These are phyloP conservation scores for Sebastes matsubarae DNA, from an alignment of 2,797 vertebrate species.

Conservation along the genomic window DNA sequence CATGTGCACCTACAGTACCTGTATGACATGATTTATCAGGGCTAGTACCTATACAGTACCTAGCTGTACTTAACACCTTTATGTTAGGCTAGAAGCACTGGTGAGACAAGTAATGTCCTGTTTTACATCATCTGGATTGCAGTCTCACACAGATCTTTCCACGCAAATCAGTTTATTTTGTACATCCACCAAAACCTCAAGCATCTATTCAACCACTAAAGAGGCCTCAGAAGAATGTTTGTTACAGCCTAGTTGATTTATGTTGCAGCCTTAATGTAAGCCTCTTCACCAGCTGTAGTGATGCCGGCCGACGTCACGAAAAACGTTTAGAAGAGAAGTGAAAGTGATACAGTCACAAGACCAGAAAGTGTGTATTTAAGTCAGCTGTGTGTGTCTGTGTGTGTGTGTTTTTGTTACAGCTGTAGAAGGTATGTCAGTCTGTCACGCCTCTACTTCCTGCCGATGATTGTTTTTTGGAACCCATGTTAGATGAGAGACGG, in stretches of 20 bases:
- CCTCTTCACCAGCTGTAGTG: constrained; percentile 4
- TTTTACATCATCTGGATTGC: constrained; percentile 3
- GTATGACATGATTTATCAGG: too few relatives aligned
- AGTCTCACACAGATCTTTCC: constrained; percentile 7
- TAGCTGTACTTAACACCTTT: background rate
- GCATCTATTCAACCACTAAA: background rate
- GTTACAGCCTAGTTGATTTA: background rate
- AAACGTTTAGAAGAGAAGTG: constrained; percentile 34
- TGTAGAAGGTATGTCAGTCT: background rate
- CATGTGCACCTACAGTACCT: background rate
- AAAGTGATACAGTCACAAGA: constrained; percentile 37
- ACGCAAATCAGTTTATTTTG: background rate
- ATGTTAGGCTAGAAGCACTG: background rate
- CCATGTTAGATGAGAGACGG: background rate
- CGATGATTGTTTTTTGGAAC: background rate
- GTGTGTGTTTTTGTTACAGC: background rate
- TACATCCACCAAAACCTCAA: background rate
- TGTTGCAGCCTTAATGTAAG: background rate
- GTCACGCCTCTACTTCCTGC: constrained; percentile 17
- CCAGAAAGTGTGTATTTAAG: background rate
- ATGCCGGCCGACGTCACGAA: background rate
- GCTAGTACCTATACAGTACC: background rate
- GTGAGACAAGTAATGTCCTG: background rate
- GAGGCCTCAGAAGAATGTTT: background rate
- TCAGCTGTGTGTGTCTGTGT: constrained; percentile 4